Evolutionary conservation across 2,113 vertebrate species (phyloP).

Genomic region (Neotoma lepida): DNA sequence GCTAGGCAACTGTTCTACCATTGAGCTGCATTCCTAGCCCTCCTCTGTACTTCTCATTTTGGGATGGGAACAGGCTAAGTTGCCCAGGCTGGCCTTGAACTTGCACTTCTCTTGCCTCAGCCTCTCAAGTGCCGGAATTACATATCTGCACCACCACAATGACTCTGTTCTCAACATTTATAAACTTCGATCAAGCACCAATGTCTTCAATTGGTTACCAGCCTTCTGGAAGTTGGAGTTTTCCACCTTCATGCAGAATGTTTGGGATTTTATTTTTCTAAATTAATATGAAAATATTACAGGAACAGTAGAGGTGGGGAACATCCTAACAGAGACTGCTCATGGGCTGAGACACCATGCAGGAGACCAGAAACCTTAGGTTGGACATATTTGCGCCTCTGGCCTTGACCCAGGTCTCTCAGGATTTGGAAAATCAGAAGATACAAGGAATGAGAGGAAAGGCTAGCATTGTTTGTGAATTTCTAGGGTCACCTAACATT

Average conservation of each 20-base stretch:
- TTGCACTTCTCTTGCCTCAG: neutral
- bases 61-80: no score
- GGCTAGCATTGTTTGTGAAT: neutral
- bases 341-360: neutral
- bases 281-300: neutral
- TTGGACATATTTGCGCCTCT: neutral
- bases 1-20: neutral
- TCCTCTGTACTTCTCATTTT: neutral
- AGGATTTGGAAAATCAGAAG: neutral
- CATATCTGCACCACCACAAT: neutral
- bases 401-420: neutral
- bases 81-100: neutral
- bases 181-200: neutral
- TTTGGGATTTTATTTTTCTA: slow-evolving; percentile 12
- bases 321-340: neutral
- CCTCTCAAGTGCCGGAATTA: neutral
- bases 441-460: neutral
- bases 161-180: neutral
- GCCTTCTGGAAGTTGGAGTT: neutral
- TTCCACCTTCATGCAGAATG: neutral
- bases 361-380: neutral
- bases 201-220: neutral
- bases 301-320: neutral
- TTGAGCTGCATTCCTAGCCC: neutral
- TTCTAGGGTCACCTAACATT: neutral